A percentile compares a stretch with the other conserved stretches of the same genome.
These are phyloP conservation scores for Rhinichthys klamathensis DNA, from an alignment of 2,113 vertebrate genomes.

Conservation along the genomic window DNA sequence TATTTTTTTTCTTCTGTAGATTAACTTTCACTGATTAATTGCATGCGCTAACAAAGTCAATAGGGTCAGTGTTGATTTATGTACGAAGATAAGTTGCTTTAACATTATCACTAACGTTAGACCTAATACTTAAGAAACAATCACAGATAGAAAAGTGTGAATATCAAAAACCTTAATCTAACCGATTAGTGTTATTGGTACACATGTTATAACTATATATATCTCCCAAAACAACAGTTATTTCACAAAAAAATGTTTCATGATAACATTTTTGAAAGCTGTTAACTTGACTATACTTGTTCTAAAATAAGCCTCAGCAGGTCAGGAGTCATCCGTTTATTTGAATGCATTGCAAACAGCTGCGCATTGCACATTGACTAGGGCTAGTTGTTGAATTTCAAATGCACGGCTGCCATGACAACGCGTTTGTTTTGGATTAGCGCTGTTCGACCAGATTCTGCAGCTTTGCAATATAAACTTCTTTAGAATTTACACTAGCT, in stretches of 20 bases:
- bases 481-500: neutral
- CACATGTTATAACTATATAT: neutral
- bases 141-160: neutral
- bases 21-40: neutral
- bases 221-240: neutral
- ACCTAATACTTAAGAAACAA: neutral
- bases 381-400: slow-evolving; percentile 40
- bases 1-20: neutral
- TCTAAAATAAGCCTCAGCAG: slow-evolving; percentile 35
- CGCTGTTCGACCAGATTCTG: neutral
- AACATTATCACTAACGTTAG: neutral
- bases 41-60: neutral
- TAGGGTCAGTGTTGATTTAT: neutral
- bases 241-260: neutral
- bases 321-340: neutral
- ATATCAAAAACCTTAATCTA: neutral
- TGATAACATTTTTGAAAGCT: neutral
- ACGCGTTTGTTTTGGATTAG: slow-evolving; percentile 51
- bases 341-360: slow-evolving; percentile 20
- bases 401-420: slow-evolving; percentile 56
- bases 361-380: slow-evolving; percentile 34
- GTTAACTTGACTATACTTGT: slow-evolving; percentile 16
- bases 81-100: neutral
- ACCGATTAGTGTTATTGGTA: neutral
- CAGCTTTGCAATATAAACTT: neutral